Percentiles rank a stretch among this genome's conserved stretches.
These are phyloP conservation scores for Calliphora vicina DNA, from an alignment of 1,140 invertebrate species.

Conservation along the genomic window DNA sequence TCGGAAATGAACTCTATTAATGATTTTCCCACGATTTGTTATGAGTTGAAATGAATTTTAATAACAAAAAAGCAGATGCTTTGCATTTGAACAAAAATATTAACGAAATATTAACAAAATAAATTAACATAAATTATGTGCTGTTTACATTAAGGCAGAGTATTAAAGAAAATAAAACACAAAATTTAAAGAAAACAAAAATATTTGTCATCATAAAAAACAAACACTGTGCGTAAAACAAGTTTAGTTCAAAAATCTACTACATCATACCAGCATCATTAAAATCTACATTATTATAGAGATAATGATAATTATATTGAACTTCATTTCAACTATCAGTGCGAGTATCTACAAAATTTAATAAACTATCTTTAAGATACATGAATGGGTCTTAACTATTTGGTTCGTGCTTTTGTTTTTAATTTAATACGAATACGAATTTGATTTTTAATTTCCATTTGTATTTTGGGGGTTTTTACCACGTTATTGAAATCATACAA, in stretches of 20 bases:
- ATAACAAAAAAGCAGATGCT: not conserved
- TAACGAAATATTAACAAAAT: not conserved
- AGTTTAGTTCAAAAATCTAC: not conserved
- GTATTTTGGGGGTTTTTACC: not conserved
- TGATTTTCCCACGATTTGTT: slow-evolving; percentile 13
- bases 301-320: too few species aligned
- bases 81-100: not conserved
- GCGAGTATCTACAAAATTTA: not conserved
- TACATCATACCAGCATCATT: not conserved
- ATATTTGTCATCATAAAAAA: not conserved
- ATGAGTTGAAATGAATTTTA: not conserved
- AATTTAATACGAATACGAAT: too few species aligned
- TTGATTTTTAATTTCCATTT: not conserved
- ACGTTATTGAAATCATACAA: not conserved
- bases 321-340: too few species aligned
- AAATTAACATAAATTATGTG: not conserved
- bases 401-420: not conserved
- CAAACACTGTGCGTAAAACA: not conserved
- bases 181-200: not conserved
- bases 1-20: not conserved
- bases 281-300: not conserved
- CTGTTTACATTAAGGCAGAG: not conserved
- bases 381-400: not conserved
- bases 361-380: not conserved
- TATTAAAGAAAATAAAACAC: not conserved